phyloP scores from a whole-genome alignment of 2,797 vertebrate species.

The Myotis myotis region DNA sequence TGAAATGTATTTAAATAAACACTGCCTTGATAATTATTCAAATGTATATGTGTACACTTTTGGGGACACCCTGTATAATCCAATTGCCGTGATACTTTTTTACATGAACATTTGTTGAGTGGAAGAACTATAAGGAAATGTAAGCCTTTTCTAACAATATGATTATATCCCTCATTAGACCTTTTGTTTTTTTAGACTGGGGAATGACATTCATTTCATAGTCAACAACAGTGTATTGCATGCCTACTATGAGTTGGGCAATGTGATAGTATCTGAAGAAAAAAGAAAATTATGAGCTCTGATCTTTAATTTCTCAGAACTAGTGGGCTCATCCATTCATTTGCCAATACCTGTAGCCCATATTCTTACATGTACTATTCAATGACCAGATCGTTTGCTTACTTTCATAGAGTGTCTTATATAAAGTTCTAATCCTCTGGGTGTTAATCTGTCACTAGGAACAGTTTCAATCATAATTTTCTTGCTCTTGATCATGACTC shows the following conservation, averaged over 20 bases:
- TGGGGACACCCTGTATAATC: neutral
- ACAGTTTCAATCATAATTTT: slow-evolving; percentile 51
- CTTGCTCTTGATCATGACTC: slow-evolving; percentile 40
- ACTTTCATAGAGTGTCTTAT: neutral
- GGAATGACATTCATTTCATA: neutral
- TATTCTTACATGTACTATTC: neutral
- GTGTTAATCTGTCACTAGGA: slow-evolving; percentile 13
- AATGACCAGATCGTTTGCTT: neutral
- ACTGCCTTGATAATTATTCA: too few species aligned
- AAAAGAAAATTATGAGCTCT: neutral
- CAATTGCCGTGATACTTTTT: neutral
- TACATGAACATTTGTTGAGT: neutral
- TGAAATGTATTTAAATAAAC: too few species aligned
- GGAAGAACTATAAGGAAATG: neutral
- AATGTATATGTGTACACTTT: too few species aligned
- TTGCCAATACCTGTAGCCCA: neutral
- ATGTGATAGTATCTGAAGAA: neutral
- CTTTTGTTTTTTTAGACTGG: neutral
- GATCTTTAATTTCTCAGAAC: neutral
- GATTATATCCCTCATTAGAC: neutral
- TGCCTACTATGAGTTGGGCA: neutral
- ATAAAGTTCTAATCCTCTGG: neutral
- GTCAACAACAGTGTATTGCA: neutral
- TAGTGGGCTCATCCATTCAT: neutral
- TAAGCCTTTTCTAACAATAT: neutral